Conservation (phyloP, 1,140 invertebrate genomes). For the Ips nitidus region DNA sequence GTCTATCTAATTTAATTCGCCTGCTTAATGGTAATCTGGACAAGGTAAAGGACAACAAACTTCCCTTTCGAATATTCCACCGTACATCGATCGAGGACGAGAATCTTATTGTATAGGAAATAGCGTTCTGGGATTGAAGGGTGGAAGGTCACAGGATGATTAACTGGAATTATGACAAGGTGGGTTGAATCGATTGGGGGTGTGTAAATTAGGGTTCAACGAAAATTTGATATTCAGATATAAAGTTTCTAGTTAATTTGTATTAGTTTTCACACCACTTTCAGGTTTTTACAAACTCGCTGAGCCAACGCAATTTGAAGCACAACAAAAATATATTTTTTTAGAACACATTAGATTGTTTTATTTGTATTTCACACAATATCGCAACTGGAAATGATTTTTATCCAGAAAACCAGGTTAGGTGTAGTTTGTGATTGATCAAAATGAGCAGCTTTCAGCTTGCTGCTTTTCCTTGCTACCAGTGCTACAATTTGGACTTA, state of each 20-base stretch:
- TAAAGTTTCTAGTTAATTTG: too few relatives aligned
- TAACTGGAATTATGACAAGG: conserved; percentile 6
- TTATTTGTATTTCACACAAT: not conserved
- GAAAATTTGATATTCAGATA: too few relatives aligned
- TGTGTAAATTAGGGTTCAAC: not conserved
- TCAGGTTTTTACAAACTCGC: too few relatives aligned
- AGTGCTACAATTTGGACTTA: too few relatives aligned
- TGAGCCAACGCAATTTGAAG: too few relatives aligned
- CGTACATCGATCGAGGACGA: not conserved
- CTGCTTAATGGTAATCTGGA: conserved; percentile 42
- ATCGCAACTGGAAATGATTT: not conserved
- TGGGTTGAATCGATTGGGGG: not conserved
- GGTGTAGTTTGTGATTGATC: too few relatives aligned
- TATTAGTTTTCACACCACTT: too few relatives aligned
- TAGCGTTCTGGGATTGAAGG: not conserved
- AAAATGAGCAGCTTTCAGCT: too few relatives aligned
- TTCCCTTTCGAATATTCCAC: conserved; percentile 41
- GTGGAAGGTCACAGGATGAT: not conserved
- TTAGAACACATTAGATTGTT: too few relatives aligned
- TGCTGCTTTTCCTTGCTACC: not conserved
- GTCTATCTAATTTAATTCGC: conserved; percentile 41
- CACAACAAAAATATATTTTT: too few relatives aligned
- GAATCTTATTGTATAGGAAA: conserved; percentile 1
- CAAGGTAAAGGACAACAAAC: conserved; percentile 38
- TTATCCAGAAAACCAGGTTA: not conserved